Evolutionary conservation across 2,888 invertebrate genomes (phyloP).

Genomic region (Thera obeliscata): DNA sequence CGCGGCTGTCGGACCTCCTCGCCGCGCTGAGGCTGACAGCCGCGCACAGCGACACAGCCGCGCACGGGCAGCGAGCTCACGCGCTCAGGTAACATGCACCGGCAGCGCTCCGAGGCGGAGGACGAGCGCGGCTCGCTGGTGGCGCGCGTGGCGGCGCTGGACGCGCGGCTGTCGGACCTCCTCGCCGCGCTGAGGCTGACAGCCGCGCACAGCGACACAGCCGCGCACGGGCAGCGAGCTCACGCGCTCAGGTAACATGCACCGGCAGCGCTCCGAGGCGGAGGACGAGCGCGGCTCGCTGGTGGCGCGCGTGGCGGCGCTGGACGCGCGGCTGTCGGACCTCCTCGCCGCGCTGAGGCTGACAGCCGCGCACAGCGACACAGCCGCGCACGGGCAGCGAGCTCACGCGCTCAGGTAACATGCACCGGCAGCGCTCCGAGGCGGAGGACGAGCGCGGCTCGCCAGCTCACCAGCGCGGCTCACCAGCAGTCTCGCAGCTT

Average conservation of each 20-base stretch:
- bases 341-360: conserved; percentile 87
- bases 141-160: too few species aligned
- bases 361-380: conserved; percentile 72
- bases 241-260: conserved; percentile 33
- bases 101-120: not conserved
- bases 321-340: conserved; percentile 89
- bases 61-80: conserved; percentile 5
- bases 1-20: conserved; percentile 88
- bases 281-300: conserved; percentile 75
- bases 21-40: conserved; percentile 84
- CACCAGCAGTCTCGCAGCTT: too few species aligned
- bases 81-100: conserved; percentile 30
- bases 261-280: conserved; percentile 46
- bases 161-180: conserved; percentile 89
- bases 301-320: conserved; percentile 59
- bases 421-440: not conserved
- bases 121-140: not conserved
- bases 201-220: conserved; percentile 85
- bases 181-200: conserved; percentile 87
- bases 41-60: conserved; percentile 75
- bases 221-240: conserved; percentile 45
- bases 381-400: too few species aligned
- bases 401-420: conserved; percentile 33
- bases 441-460: not conserved
- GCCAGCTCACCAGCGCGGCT: not conserved